Percentiles rank a stretch among this genome's conserved stretches.
Conservation (phyloP, 2,888 invertebrate genomes). For the Amblyteles armatorius region DNA sequence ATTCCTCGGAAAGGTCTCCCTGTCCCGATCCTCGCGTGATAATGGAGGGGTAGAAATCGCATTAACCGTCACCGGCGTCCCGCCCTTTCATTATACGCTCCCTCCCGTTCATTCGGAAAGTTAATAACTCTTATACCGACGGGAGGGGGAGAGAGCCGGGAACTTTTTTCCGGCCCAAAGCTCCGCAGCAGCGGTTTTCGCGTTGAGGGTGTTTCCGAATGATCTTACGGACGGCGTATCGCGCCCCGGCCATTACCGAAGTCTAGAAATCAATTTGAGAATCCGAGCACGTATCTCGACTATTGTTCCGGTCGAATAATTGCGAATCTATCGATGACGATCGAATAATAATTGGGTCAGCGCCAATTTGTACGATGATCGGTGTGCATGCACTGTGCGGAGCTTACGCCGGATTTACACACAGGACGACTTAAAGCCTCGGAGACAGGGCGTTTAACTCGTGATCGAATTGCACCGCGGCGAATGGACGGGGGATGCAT, state of each 20-base stretch:
- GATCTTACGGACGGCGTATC: background rate
- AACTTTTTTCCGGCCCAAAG: background rate
- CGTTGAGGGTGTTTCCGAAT: background rate
- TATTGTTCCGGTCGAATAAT: background rate
- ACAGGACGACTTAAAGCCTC: conserved; percentile 25
- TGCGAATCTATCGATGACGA: background rate
- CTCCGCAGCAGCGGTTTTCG: background rate
- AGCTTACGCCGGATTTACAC: background rate
- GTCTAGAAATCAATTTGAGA: background rate
- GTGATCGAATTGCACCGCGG: conserved; percentile 3
- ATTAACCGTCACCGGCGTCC: conserved; percentile 25
- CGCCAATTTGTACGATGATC: conserved; percentile 1
- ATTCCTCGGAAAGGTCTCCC: conserved; percentile 19
- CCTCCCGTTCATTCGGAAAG: background rate
- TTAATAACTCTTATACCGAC: conserved; percentile 15
- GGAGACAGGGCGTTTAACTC: conserved; percentile 15
- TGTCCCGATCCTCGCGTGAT: background rate
- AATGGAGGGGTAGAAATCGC: conserved; percentile 22
- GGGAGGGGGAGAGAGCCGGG: background rate
- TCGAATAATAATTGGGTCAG: conserved; percentile 36
- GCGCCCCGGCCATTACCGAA: background rate
- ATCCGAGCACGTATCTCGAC: background rate
- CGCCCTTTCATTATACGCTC: background rate
- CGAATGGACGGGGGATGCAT: conserved; percentile 16
- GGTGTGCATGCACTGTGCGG: background rate